phyloP scores from a whole-genome alignment of 2,113 vertebrate species.

The Manacus vitellinus region DNA sequence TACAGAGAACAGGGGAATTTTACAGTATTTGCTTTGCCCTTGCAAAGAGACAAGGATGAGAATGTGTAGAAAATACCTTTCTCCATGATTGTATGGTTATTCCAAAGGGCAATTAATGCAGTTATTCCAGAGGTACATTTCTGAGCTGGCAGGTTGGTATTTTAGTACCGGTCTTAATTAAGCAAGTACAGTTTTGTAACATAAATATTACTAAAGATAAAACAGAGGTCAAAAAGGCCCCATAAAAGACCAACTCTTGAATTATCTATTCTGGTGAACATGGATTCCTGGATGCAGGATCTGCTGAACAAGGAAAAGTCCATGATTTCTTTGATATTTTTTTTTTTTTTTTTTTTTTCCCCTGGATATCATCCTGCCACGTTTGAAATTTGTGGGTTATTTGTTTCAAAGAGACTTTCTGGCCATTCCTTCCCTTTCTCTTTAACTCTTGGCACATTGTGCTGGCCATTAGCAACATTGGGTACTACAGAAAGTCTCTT shows the following conservation, averaged over 20 bases:
- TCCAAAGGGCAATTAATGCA: neutral
- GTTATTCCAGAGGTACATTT: neutral
- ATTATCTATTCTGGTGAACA: rapidly evolving
- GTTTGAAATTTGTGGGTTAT: neutral
- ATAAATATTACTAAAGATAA: neutral
- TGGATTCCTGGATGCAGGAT: neutral
- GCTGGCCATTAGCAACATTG: neutral
- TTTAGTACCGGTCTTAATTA: neutral
- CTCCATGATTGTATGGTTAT: neutral
- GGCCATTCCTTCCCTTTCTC: neutral
- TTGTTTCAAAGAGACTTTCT: neutral
- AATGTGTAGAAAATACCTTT: neutral
- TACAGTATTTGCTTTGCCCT: neutral
- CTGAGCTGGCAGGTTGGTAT: neutral
- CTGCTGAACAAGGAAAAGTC: neutral
- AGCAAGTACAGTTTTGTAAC: neutral
- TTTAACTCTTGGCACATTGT: neutral
- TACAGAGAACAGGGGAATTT: neutral
- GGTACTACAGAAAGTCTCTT: neutral
- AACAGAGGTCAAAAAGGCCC: neutral
- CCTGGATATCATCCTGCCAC: neutral
- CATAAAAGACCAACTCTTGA: neutral
- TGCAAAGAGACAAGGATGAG: neutral
- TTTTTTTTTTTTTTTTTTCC: neutral
- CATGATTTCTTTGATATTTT: neutral